These are phyloP conservation scores for Chloebia gouldiae DNA, from an alignment of 2,113 vertebrate species.

Conservation along the genomic window DNA sequence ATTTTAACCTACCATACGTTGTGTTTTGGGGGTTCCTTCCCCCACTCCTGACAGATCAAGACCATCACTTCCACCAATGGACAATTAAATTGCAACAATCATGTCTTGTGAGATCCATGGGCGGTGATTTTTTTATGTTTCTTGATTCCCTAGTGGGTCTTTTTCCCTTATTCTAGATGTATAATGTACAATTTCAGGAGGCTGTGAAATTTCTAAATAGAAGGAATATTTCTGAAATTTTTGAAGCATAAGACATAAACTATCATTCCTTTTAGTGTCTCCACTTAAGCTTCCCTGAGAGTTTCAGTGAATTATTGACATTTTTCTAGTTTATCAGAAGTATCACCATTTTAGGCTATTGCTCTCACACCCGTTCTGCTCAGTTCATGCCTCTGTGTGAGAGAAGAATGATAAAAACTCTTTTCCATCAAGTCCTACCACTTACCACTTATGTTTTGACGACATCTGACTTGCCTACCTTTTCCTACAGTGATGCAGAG, in stretches of 20 bases:
- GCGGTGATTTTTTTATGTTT: background rate
- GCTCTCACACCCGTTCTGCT: background rate
- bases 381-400: background rate
- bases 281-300: background rate
- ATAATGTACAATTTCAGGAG: background rate
- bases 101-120: too few relatives aligned
- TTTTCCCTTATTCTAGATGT: accelerated
- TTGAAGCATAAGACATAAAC: background rate
- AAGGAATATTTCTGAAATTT: background rate
- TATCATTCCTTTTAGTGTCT: background rate
- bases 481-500: background rate
- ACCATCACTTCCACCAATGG: background rate
- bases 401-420: background rate
- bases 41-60: background rate
- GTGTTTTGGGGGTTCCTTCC: background rate
- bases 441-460: background rate
- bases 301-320: background rate
- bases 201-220: background rate
- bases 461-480: background rate
- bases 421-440: background rate
- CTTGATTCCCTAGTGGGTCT: background rate
- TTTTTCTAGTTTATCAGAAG: background rate
- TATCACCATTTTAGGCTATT: background rate
- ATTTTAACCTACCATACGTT: background rate
- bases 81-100: background rate